Evolutionary conservation across 64 coral and sea anemone genomes (phyloP).

Genomic region (Anthopleura sola): DNA sequence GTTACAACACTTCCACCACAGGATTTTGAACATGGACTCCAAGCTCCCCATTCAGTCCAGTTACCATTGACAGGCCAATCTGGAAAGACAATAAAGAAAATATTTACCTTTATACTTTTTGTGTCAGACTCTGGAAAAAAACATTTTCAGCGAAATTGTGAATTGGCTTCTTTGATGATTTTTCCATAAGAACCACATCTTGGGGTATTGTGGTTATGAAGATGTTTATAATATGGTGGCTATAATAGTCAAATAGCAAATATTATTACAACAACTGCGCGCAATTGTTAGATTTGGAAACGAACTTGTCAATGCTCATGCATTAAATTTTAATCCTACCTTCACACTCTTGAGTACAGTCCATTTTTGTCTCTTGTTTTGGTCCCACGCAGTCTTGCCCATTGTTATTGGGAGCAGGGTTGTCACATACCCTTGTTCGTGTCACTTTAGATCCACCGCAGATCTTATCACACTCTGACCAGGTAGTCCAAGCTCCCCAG

Average conservation of each 20-base stretch:
- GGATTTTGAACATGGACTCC: slow-evolving; percentile 43
- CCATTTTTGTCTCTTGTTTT: slow-evolving; percentile 11
- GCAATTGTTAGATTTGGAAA: neutral
- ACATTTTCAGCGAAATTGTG: no score
- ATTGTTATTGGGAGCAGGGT: slow-evolving; percentile 29
- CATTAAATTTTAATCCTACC: neutral
- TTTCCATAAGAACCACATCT: no score
- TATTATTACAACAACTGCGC: neutral
- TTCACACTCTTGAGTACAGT: slow-evolving; percentile 29
- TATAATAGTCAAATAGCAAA: no score
- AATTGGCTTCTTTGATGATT: no score
- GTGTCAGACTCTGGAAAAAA: neutral
- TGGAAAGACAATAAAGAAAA: neutral
- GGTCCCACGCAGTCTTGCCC: slow-evolving; percentile 34
- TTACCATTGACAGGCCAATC: slow-evolving; percentile 43
- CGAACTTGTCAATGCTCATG: neutral
- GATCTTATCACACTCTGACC: slow-evolving; percentile 10
- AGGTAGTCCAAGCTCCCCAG: slow-evolving; percentile 24
- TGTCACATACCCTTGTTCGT: slow-evolving; percentile 35
- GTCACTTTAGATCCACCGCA: slow-evolving; percentile 12
- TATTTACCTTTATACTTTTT: neutral
- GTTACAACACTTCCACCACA: slow-evolving; percentile 40
- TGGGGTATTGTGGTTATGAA: no score
- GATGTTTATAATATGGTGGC: no score
- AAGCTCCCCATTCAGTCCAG: slow-evolving; percentile 27